Evolutionary conservation across 2,888 invertebrate species (phyloP).

Genomic region (Drosophila prostipennis): DNA sequence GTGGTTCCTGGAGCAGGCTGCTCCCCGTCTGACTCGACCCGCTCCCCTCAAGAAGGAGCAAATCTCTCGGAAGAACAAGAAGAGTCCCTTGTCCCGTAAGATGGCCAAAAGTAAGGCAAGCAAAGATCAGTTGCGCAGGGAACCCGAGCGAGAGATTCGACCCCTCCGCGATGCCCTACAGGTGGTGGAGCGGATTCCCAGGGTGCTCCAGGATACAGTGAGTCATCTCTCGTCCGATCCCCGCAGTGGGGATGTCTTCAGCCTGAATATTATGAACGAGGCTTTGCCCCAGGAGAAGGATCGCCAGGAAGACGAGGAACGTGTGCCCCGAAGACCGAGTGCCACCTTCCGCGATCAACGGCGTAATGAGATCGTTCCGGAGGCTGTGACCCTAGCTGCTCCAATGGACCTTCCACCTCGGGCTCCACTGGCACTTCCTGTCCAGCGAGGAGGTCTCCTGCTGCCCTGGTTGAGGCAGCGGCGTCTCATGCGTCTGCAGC

Average conservation of each 20-base stretch:
- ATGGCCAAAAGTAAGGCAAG: constrained; percentile 14
- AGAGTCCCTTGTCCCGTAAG: constrained; percentile 18
- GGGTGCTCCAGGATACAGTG: constrained; percentile 68
- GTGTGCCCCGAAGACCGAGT: constrained; percentile 28
- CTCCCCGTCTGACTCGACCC: constrained; percentile 57
- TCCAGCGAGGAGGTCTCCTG: constrained; percentile 33
- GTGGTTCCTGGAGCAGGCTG: constrained; percentile 62
- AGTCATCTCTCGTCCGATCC: constrained; percentile 60
- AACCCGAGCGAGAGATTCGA: constrained; percentile 52
- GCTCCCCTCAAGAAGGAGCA: constrained; percentile 53
- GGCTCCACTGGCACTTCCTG: constrained; percentile 13
- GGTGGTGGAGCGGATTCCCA: constrained; percentile 67
- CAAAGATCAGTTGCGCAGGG: constrained; percentile 30
- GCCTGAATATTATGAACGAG: constrained; percentile 66
- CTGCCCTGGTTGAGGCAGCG: constrained; percentile 67
- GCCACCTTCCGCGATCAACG: neutral
- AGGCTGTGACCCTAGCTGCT: constrained; percentile 34
- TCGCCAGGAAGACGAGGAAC: constrained; percentile 33
- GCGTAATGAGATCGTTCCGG: constrained; percentile 13
- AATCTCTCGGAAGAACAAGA: constrained; percentile 30
- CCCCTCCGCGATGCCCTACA: constrained; percentile 65
- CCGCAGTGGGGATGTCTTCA: constrained; percentile 60
- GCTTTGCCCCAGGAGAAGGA: constrained; percentile 14
- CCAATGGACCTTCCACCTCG: constrained; percentile 17
- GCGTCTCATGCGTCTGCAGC: constrained; percentile 52